Conservation (phyloP, 2,888 invertebrate species). For the Drymonia ruficornis region DNA sequence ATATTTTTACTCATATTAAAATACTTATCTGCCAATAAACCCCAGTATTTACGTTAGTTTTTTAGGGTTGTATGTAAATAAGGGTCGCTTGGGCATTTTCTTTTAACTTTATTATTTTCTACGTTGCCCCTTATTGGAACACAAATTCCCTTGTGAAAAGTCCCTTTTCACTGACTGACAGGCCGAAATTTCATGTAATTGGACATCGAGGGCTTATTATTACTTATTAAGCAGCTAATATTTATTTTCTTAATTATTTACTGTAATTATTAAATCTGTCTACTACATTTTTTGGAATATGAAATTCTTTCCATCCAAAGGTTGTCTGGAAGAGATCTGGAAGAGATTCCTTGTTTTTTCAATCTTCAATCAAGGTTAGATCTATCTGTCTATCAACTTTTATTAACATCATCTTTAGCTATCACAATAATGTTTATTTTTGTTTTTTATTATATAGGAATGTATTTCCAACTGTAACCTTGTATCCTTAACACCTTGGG, state of each 20-base stretch:
- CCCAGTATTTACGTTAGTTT: constrained; percentile 38
- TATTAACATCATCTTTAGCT: neutral
- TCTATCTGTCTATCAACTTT: constrained; percentile 3
- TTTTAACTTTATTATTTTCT: constrained; percentile 48
- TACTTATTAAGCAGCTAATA: no score
- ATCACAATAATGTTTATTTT: no score
- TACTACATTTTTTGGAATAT: no score
- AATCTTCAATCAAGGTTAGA: no score
- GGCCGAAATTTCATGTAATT: constrained; percentile 41
- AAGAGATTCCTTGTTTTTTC: no score
- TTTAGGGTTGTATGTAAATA: constrained; percentile 42
- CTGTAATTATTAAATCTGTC: no score
- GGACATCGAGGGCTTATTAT: constrained; percentile 21
- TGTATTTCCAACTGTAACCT: no score
- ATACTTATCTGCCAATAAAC: constrained; percentile 36
- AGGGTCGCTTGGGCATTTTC: constrained; percentile 37
- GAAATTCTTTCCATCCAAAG: no score
- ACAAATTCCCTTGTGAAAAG: constrained; percentile 50
- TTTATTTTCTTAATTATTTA: no score
- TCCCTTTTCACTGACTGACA: constrained; percentile 50
- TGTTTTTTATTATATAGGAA: no score
- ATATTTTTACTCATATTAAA: constrained; percentile 36
- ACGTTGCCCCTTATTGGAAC: constrained; percentile 37
- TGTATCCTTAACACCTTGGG: no score
- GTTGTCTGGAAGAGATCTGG: no score